A percentile compares a stretch with the other conserved stretches of the same genome.
These are phyloP conservation scores for Volucella bombylans DNA, from an alignment of 2,888 invertebrate species.

Conservation along the genomic window DNA sequence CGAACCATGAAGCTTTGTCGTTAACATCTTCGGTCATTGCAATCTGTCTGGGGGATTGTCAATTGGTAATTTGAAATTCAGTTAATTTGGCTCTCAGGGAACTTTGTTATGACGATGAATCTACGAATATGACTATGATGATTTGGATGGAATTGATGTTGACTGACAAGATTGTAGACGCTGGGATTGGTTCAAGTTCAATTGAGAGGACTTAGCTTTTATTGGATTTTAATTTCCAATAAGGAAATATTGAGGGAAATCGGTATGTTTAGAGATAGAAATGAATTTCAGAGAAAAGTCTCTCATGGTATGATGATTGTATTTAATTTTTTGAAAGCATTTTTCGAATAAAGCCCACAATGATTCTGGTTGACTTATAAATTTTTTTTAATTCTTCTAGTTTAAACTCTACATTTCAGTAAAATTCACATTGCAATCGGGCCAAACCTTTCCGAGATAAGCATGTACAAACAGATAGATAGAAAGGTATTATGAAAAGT, in stretches of 20 bases:
- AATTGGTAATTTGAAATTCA: slow-evolving; percentile 8
- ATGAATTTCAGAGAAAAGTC: no score
- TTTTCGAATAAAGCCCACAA: no score
- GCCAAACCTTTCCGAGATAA: no score
- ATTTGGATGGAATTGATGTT: slow-evolving; percentile 5
- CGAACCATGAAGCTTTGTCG: slow-evolving; percentile 55
- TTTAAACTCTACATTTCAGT: no score
- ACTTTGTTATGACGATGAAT: neutral
- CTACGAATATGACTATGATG: neutral
- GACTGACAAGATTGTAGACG: neutral
- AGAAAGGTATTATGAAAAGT: no score
- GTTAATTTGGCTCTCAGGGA: slow-evolving; percentile 23
- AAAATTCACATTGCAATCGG: no score
- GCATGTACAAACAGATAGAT: no score
- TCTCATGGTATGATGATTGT: no score
- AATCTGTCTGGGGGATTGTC: neutral
- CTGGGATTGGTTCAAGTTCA: slow-evolving; percentile 8
- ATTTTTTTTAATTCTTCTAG: no score
- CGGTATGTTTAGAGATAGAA: no score
- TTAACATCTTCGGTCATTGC: slow-evolving; percentile 19
- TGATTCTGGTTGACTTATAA: no score
- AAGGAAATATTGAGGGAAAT: neutral
- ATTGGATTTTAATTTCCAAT: neutral
- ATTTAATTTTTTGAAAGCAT: no score
- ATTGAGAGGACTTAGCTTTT: neutral